phyloP scores from a whole-genome alignment of 2,797 vertebrate species.

The Sebastes baramenuke region DNA sequence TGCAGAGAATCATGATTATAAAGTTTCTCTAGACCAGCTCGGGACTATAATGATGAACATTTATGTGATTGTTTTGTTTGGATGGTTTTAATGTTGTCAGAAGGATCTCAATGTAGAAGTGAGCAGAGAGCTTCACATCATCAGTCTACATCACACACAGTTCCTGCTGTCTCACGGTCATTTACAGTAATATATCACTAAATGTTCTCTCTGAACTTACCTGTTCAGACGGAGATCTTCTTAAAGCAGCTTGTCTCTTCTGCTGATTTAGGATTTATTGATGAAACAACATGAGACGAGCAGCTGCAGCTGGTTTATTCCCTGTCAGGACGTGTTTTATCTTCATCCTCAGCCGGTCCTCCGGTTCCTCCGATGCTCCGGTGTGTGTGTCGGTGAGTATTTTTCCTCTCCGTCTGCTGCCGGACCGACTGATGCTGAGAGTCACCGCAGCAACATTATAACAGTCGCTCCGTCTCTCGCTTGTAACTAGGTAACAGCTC shows the following conservation, averaged over 20 bases:
- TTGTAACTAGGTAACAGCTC: conserved; percentile 84
- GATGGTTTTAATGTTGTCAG: background rate
- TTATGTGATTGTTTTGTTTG: background rate
- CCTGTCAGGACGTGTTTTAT: background rate
- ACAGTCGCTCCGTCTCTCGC: conserved; percentile 53
- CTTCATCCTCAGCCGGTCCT: background rate
- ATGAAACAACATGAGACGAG: conserved; percentile 4
- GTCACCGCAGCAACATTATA: conserved; percentile 37
- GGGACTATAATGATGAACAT: background rate
- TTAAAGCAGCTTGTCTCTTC: background rate
- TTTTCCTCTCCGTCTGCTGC: conserved; percentile 12
- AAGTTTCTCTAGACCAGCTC: too few relatives aligned
- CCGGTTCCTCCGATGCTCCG: background rate
- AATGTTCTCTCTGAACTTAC: conserved; percentile 25
- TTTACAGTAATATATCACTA: background rate
- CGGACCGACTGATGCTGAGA: conserved; percentile 33
- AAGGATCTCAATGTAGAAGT: background rate
- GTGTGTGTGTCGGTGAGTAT: background rate
- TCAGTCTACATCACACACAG: background rate
- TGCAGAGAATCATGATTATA: background rate
- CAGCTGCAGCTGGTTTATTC: background rate
- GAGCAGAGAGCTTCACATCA: background rate
- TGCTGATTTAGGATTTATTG: background rate
- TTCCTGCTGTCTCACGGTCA: background rate
- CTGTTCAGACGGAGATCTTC: background rate